Base-by-base conservation (phyloP, 2,113 vertebrate genomes). In the Dromaius novaehollandiae region DNA sequence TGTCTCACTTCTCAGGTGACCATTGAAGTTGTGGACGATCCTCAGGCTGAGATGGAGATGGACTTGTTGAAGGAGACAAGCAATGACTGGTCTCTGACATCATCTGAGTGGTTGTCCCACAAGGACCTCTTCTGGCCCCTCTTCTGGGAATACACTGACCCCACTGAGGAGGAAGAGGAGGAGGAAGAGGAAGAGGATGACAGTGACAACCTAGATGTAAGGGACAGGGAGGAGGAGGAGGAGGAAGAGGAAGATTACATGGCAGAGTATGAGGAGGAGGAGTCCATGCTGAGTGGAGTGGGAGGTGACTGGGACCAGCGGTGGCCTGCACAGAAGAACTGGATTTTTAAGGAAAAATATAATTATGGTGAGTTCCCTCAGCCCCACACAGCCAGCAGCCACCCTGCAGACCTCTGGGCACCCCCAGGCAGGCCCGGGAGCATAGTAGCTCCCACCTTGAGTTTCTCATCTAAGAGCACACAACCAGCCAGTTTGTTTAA, bases 81-180 rank as follows among this genome's bases (percentile, higher is more conserved):
- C 69, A 98, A 96, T 74, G 98, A 98, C 82, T 99, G 98, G 99
- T 98, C 99, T n/a, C 94, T 98, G 95, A 95, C 89, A 0, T 96
- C 98, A 28, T 97, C 99, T 18, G 98, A 98, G 55, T 99, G 98
- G 98, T 44, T 98, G 7, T 98, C 98, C 7, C 97, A 98, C 94
- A 99, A 98, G 94, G 98, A 99, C 88, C 96, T 99, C 65, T 99
- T 99, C 97, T 99, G 99, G 99, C 99, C 99, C 1, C 98, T 99
- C 73, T 99, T 99, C 96, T 99, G 99, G 99, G 98, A 98, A 86
- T 99, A 99, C 94, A 98, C 96, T 0, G 98, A 99, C 55, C 97
- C 97, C 1, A 10, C 98, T 9, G 98, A 99, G 88, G 98, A 98
- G 21, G 93, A 97, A 15, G 94, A 95, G 14, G 86, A 93, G 3